Percentiles rank a stretch among this genome's conserved stretches.
Evolutionary conservation across 2,797 vertebrate species (phyloP).

Genomic region (Pangasius krempfi): DNA sequence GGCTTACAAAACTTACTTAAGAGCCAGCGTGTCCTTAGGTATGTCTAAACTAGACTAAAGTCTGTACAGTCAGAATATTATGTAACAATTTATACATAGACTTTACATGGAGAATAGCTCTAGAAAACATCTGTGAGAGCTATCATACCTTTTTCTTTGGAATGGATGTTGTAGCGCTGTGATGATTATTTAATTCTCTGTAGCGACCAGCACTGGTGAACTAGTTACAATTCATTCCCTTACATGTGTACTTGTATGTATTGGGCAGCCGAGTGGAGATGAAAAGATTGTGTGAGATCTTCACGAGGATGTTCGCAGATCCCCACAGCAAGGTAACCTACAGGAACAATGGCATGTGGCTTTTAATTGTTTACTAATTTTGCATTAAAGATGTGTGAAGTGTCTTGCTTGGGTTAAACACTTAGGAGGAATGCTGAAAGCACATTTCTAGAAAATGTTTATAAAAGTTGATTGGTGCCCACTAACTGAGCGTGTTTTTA

Average conservation of each 20-base stretch:
- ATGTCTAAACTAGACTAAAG: background rate
- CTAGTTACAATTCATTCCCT: background rate
- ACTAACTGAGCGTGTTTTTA: slow-evolving; percentile 82
- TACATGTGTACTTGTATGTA: slow-evolving; percentile 13
- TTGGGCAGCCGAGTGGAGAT: slow-evolving; percentile 83
- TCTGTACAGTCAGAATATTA: background rate
- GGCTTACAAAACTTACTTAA: slow-evolving; percentile 88
- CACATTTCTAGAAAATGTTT: background rate
- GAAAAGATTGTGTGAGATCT: slow-evolving; percentile 91
- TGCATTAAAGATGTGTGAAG: slow-evolving; percentile 13
- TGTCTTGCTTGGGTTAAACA: slow-evolving; percentile 20
- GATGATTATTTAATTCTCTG: background rate
- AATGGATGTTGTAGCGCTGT: background rate
- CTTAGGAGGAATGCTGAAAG: background rate
- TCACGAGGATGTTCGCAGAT: slow-evolving; percentile 92
- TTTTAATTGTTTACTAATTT: slow-evolving; percentile 24
- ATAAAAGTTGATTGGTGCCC: slow-evolving; percentile 47
- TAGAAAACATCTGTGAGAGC: background rate
- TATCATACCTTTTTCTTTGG: background rate
- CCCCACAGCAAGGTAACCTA: slow-evolving; percentile 88
- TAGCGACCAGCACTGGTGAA: background rate
- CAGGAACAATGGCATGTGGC: background rate
- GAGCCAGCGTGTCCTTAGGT: slow-evolving; percentile 88
- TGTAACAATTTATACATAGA: background rate
- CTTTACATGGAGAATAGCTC: background rate